Conservation (phyloP, 2,888 invertebrate genomes). For the Temnothorax rugatulus region DNA sequence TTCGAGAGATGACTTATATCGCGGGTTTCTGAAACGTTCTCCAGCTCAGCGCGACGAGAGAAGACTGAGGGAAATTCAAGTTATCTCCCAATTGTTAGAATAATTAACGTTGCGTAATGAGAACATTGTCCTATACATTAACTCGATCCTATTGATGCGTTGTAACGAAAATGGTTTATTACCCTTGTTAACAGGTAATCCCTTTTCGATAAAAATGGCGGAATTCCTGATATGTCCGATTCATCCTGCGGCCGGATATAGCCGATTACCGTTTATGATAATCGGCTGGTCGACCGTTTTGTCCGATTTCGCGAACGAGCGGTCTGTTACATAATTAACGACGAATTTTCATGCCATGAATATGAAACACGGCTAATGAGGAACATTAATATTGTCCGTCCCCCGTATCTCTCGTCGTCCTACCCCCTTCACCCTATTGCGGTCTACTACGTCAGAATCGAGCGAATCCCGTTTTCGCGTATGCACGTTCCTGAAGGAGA, state of each 20-base stretch:
- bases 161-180: not conserved
- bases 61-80: not conserved
- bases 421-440: not conserved
- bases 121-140: not conserved
- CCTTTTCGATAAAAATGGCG: not conserved
- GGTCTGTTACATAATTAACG: constrained; percentile 79
- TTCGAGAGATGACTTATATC: constrained; percentile 22
- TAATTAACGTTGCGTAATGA: constrained; percentile 24
- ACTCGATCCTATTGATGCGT: not conserved
- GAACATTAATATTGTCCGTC: constrained; percentile 79
- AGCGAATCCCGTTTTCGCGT: constrained; percentile 1
- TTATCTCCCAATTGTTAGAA: not conserved
- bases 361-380: constrained; percentile 81
- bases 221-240: constrained; percentile 21
- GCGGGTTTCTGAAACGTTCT: not conserved
- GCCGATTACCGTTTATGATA: constrained; percentile 69
- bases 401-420: not conserved
- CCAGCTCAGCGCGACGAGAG: not conserved
- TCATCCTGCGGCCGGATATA: constrained; percentile 39
- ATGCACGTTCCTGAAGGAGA: not conserved
- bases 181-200: not conserved
- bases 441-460: constrained; percentile 3
- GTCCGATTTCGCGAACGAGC: constrained; percentile 48
- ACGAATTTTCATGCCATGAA: constrained; percentile 80
- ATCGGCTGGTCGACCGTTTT: constrained; percentile 60